Evolutionary conservation across 1,140 invertebrate species (phyloP), one percentile per base, ranked within the genome.

Genomic region (Papilio aristodemus): DNA sequence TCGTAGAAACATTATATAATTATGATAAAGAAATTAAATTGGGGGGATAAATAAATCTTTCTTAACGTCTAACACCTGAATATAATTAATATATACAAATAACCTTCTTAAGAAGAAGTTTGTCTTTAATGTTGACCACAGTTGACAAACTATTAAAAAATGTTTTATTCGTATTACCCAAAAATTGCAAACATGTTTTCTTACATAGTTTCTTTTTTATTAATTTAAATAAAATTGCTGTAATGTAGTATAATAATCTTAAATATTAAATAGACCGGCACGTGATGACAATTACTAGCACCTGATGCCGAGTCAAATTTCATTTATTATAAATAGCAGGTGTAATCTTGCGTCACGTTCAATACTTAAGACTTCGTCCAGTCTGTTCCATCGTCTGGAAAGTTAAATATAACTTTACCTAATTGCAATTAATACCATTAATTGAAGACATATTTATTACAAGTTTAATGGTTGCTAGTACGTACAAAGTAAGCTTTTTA

Each of bases 281-380:
- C 43, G 17, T 25, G 46, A 54, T 54, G 11, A 19, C 22, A 54
- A 54, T 54, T 54, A 22, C 19, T 22, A 22, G 46, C 46, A 54
- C 46, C 46, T 54, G 46, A 54, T 54, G 22, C 46, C 22, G 17
- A 54, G 22, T 54, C 17, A 25, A 19, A 54, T 54, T 54, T 11
- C 46, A 25, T 54, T 25, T 22, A 54, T 54, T 54, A 54, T 54
- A 54, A 54, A 54, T 11, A 54, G 46, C 46, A 54, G 46, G 46
- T 54, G 19, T 0, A 54, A 54, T 54, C 46, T 22, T 54, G 46
- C 19, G 19, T 25, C 46, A 54, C 46, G 46, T 54, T 54, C 46
- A 19, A 50, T 50, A 50, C 43, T 54, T 54, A 54, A 22, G 1
- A 43, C 4, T 43, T 43, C 14, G 41, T n/a, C 41, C 41, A 17